phyloP scores from a whole-genome alignment of 2,113 vertebrate species.

The Alouatta palliata region DNA sequence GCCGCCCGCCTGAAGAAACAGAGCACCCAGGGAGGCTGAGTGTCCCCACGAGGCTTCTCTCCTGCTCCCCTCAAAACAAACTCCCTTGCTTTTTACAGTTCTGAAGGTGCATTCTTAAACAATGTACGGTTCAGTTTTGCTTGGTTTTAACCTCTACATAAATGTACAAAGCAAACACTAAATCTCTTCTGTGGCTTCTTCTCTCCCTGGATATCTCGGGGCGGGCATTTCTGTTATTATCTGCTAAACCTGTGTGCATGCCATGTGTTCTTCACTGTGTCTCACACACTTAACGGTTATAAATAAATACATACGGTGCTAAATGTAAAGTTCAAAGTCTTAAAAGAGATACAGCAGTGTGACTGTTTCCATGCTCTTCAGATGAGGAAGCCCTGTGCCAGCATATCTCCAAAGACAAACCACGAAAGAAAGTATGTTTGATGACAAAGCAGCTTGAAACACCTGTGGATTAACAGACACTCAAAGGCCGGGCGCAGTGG shows the following conservation, averaged over 20 bases:
- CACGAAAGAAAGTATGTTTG: background rate
- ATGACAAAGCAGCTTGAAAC: background rate
- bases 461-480: background rate
- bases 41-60: background rate
- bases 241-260: background rate
- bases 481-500: too few species aligned
- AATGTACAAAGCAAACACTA: background rate
- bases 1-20: background rate
- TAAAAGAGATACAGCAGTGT: background rate
- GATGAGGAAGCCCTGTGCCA: background rate
- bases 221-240: background rate
- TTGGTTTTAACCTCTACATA: background rate
- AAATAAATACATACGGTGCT: background rate
- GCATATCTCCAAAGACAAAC: background rate
- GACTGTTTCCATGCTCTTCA: background rate
- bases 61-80: background rate
- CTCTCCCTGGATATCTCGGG: background rate
- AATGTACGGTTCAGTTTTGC: background rate
- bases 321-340: slow-evolving; percentile 6
- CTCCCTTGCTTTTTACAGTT: background rate
- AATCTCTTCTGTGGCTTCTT: background rate
- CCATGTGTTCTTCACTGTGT: background rate
- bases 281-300: background rate
- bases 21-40: background rate
- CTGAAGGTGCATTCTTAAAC: background rate